phyloP scores from a whole-genome alignment of 2,888 invertebrate species.

The Drosophila melanosoma region DNA sequence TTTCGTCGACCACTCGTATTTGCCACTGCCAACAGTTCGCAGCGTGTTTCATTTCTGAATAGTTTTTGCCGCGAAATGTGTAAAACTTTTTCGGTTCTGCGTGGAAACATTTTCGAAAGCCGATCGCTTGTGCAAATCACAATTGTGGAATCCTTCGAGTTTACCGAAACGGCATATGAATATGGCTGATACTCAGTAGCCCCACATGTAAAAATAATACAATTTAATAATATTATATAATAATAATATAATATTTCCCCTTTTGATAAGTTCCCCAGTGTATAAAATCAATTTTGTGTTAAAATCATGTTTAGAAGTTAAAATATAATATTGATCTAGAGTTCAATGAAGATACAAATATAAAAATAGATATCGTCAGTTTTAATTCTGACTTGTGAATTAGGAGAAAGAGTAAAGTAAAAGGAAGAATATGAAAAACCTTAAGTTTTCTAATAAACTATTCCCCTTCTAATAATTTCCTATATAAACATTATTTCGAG shows the following conservation, averaged over 20 bases:
- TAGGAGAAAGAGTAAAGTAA: neutral
- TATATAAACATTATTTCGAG: neutral
- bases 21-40: slow-evolving; percentile 30
- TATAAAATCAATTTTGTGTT: no score
- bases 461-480: neutral
- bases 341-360: neutral
- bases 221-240: no score
- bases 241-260: neutral
- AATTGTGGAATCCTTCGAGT: slow-evolving; percentile 11
- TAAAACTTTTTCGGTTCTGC: slow-evolving; percentile 52
- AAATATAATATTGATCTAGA: neutral
- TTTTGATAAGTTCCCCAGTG: neutral
- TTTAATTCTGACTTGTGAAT: neutral
- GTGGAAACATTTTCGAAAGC: slow-evolving; percentile 24
- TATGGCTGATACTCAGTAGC: slow-evolving; percentile 52
- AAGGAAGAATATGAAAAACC: neutral
- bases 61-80: slow-evolving; percentile 59
- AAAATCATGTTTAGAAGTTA: neutral
- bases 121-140: slow-evolving; percentile 8
- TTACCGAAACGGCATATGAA: slow-evolving; percentile 46
- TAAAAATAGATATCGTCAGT: neutral
- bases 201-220: neutral
- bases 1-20: slow-evolving; percentile 21
- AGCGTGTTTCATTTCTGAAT: slow-evolving; percentile 15
- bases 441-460: neutral